Percentiles rank a stretch among this genome's conserved stretches.
These are phyloP conservation scores for Baronia brevicornis DNA, from an alignment of 2,888 invertebrate species.

Conservation along the genomic window DNA sequence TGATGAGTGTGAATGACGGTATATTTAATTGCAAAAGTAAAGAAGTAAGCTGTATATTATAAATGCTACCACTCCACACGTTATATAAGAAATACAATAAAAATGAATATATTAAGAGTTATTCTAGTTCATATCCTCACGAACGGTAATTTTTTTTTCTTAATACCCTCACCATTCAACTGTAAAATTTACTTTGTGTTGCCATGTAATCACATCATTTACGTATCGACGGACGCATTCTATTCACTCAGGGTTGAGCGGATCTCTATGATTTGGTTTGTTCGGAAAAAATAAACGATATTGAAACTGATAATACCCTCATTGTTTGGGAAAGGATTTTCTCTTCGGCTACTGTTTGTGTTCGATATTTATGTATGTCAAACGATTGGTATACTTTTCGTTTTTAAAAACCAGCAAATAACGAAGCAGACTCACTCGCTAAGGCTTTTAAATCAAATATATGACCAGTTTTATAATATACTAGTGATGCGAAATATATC, in stretches of 20 bases:
- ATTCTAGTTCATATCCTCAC: no score
- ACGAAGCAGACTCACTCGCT: no score
- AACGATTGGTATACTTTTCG: not conserved
- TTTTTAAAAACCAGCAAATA: no score
- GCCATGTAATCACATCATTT: constrained; percentile 23
- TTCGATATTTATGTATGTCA: constrained; percentile 13
- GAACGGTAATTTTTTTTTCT: constrained; percentile 17
- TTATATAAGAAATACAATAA: no score
- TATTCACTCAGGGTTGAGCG: constrained; percentile 19
- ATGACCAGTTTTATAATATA: no score
- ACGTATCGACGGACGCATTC: constrained; percentile 15
- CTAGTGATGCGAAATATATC: no score
- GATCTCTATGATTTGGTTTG: constrained; percentile 4
- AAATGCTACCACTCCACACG: no score
- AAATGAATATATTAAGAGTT: no score
- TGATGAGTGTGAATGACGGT: no score
- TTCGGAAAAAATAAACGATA: constrained; percentile 9
- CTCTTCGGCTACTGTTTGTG: constrained; percentile 16
- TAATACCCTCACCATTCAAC: constrained; percentile 23
- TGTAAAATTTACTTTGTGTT: constrained; percentile 32
- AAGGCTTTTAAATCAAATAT: no score
- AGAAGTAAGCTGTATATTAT: no score
- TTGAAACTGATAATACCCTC: constrained; percentile 15
- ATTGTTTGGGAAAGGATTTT: constrained; percentile 11
- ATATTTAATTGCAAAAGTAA: no score